Evolutionary conservation across 2,113 vertebrate genomes (phyloP).

Genomic region (Opisthocomus hoazin): DNA sequence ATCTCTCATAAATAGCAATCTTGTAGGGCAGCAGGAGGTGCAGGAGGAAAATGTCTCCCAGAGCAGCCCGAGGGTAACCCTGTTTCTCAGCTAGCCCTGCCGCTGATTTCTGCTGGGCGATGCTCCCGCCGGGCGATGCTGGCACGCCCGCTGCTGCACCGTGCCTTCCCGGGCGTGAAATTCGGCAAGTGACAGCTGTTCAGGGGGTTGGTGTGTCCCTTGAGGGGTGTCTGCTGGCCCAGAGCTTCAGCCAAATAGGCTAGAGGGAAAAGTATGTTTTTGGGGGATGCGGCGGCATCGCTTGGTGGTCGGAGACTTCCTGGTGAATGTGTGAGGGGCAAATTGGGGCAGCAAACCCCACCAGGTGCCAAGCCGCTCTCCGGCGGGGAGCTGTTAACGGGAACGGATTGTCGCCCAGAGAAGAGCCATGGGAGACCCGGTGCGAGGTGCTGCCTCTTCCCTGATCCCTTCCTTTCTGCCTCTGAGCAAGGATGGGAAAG

Average conservation of each 20-base stretch:
- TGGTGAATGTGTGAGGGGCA: rapidly evolving
- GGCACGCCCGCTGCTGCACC: not conserved
- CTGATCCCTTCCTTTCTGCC: not conserved
- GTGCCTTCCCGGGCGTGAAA: rapidly evolving
- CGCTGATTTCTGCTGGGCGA: rapidly evolving
- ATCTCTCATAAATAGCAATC: not conserved
- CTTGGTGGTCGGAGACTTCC: not conserved
- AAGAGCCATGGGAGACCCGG: rapidly evolving
- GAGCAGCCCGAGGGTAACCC: not conserved
- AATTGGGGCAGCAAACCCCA: rapidly evolving
- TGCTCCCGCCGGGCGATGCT: not conserved
- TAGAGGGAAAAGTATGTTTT: not conserved
- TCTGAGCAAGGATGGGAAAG: not conserved
- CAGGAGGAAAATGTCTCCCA: not conserved
- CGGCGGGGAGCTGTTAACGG: rapidly evolving
- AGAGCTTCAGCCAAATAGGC: not conserved
- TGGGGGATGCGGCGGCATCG: rapidly evolving
- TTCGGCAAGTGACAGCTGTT: not conserved
- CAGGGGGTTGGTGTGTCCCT: rapidly evolving
- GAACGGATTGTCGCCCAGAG: not conserved
- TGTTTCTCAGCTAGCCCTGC: rapidly evolving
- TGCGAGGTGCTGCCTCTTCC: not conserved
- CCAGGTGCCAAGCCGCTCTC: rapidly evolving
- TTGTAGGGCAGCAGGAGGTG: not conserved
- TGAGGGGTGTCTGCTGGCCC: not conserved